These are phyloP conservation scores for Amyelois transitella DNA, from an alignment of 1,140 invertebrate genomes.

Conservation along the genomic window DNA sequence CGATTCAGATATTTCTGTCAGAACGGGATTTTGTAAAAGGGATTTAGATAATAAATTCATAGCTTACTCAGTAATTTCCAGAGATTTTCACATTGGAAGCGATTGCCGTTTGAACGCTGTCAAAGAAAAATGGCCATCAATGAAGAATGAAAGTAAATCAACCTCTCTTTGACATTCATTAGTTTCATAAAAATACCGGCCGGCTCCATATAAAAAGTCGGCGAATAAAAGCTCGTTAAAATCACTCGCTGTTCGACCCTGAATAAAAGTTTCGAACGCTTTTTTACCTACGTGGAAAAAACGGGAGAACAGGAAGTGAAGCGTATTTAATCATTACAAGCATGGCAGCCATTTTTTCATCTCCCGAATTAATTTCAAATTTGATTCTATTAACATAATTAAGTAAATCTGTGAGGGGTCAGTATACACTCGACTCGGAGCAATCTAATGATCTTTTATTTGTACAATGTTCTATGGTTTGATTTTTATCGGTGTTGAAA, in stretches of 20 bases:
- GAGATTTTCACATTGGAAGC: slow-evolving; percentile 5
- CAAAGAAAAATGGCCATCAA: slow-evolving; percentile 15
- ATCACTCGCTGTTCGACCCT: slow-evolving; percentile 47
- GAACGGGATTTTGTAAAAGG: not conserved
- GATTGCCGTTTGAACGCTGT: not conserved
- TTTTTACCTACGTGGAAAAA: slow-evolving; percentile 29
- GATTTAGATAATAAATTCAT: not conserved
- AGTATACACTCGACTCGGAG: slow-evolving; percentile 8
- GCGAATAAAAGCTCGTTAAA: slow-evolving; percentile 65
- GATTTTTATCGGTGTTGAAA: slow-evolving; percentile 4
- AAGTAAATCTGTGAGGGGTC: slow-evolving; percentile 39
- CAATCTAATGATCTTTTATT: slow-evolving; percentile 30
- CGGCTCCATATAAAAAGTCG: slow-evolving; percentile 33
- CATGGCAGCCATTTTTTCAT: slow-evolving; percentile 46
- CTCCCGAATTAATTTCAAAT: slow-evolving; percentile 51
- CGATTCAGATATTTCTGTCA: not conserved
- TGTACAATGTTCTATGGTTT: slow-evolving; percentile 23
- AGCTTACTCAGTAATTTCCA: not conserved
- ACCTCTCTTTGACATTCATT: slow-evolving; percentile 56
- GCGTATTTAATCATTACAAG: slow-evolving; percentile 54
- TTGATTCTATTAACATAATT: slow-evolving; percentile 56
- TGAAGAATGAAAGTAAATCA: slow-evolving; percentile 34
- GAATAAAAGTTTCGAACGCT: slow-evolving; percentile 51
- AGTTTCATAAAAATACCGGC: slow-evolving; percentile 53
- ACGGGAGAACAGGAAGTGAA: slow-evolving; percentile 32